Evolutionary conservation across 2,113 vertebrate genomes (phyloP), one percentile per base, ranked within the genome.

Genomic region (Tragelaphus imberbis): DNA sequence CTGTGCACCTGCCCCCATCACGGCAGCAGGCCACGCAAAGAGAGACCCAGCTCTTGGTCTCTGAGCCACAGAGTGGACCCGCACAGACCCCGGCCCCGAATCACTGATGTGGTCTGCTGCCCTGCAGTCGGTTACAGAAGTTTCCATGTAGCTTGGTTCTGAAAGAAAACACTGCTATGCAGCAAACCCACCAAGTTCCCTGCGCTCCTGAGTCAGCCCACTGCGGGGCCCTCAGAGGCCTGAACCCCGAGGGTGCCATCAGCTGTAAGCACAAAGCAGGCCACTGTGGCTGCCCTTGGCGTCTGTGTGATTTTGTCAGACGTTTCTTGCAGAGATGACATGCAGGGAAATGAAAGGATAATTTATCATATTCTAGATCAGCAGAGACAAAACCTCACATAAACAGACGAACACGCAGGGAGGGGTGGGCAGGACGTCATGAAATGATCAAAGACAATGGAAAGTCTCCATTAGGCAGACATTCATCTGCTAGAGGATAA

Each of bases 141-240:
- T 40, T 55, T 65, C 84, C 88, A n/a, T 1, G 1, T n/a, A 7
- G 47, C 85, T 36, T 40, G 6, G 61, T 65, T 87, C 49, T 51
- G 40, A 17, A 96, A 88, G n/a, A 55, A 80, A 88, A 23, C 14
- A 14, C 1, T 7, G 5, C 19, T 30, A 44, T 2, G 3, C 14
- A 12, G 19, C 28, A 21, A 58, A n/a, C 28, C 21, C 19, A 30
- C 28, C 33, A 27, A 2, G 28, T 27, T 12, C 51, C 51, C 9
- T 1, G 1, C 0, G 2, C 27, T 6, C 5, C 36, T 6, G 0
- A 5, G 36, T 4, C 7, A 1, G 14, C 49, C 40, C 0, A 23
- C 49, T 8, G 8, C 15, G n/a, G 30, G 6, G 6, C 17, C 19
- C 28, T 0, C 13, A 3, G 25, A 1, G 17, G 16, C 44, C 27